Evolutionary conservation across 1,140 invertebrate genomes (phyloP), one percentile per base, ranked within the genome.

Genomic region (Megalopta genalis): DNA sequence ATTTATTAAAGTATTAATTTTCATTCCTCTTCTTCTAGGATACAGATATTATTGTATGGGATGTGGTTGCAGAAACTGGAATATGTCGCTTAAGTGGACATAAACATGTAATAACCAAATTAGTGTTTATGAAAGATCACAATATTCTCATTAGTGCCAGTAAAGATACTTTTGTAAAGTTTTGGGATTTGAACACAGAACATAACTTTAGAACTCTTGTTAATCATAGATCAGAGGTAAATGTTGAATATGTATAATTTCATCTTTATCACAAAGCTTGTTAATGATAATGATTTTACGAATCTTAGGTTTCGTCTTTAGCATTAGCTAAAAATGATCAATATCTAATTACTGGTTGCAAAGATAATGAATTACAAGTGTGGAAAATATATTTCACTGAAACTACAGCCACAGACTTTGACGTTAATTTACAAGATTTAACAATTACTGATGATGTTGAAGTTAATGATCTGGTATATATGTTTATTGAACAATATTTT

Each of bases 181-280:
- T 99, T 90, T 99, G 99, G 99, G 98, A 99, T 93, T 92, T 99
- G 71, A 96, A 97, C 81, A 99, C 97, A 32, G 96, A 98, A 87
- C 97, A 98, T 89, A 99, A 99, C 92, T 99, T 99, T 87, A 97
- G 97, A 91, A 99, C 99, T 12, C 93, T 99, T 25, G 95, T 96
- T 63, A 96, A 96, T 71, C 96, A 97, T 93, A 94, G 95, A 89
- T 95, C 95, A 79, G 96, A 97, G 93, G 96, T 96, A 91, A 88
- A 68, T 65, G 88, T 67, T 46, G 71, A 69, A 49, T 71, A 68
- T 60, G 37, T 8, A 54, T 18, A 5, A 62, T 27, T 37, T 66
- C 27, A 59, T 70, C 60, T 21, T 49, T 73, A 6, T 37, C 8
- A 32, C 9, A 79, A 60, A 7, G 18, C 5, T 54, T 68, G 63